Conservation (phyloP, 2,113 vertebrate genomes). For the Tragelaphus buxtoni region DNA sequence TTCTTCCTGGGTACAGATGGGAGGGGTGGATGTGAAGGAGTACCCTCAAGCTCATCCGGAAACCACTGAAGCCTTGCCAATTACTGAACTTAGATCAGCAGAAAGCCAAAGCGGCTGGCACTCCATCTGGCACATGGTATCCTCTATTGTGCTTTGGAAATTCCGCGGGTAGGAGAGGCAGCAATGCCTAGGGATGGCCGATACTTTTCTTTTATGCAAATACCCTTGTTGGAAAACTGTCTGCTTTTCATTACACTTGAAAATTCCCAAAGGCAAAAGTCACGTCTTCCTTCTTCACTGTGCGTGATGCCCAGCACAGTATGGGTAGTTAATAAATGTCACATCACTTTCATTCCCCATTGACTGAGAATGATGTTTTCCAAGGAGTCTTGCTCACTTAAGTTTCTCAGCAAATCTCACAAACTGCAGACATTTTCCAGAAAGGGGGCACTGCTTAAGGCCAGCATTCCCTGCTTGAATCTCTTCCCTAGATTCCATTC, state of each 20-base stretch:
- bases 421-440: neutral
- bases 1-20: neutral
- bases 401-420: constrained; percentile 25
- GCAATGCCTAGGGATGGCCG: neutral
- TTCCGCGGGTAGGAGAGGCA: neutral
- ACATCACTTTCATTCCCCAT: neutral
- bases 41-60: neutral
- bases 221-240: constrained; percentile 14
- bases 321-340: constrained; percentile 35
- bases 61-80: neutral
- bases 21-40: neutral
- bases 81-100: neutral
- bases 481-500: neutral
- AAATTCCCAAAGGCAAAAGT: constrained; percentile 40
- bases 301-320: neutral
- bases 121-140: neutral
- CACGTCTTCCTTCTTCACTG: neutral
- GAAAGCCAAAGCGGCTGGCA: neutral
- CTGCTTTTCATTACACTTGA: constrained; percentile 44
- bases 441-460: neutral
- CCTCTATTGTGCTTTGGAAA: constrained; percentile 38
- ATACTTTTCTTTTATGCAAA: constrained; percentile 52
- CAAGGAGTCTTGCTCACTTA: neutral
- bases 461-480: neutral
- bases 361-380: constrained; percentile 27